These are phyloP conservation scores for Parthenolecanium corni DNA, from an alignment of 2,888 invertebrate species.

Conservation along the genomic window DNA sequence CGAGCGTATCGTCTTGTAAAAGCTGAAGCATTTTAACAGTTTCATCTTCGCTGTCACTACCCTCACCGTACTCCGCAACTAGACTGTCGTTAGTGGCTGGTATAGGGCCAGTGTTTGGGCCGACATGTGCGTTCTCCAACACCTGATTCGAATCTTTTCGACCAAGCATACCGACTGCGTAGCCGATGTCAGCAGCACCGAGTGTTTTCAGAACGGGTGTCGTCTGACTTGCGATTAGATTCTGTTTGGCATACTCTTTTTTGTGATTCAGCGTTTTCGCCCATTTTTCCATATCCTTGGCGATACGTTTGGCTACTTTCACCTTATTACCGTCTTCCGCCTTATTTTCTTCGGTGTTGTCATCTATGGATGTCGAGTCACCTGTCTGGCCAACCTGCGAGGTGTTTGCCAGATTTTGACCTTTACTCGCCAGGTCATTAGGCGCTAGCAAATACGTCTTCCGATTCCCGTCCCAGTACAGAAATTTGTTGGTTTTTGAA, in stretches of 20 bases:
- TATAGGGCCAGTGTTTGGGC: constrained; percentile 26
- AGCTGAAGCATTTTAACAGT: constrained; percentile 46
- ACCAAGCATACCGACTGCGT: constrained; percentile 62
- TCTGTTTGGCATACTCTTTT: constrained; percentile 53
- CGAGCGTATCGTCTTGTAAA: constrained; percentile 44
- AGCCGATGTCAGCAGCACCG: constrained; percentile 69
- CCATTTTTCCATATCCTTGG: constrained; percentile 91
- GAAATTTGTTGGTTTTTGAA: constrained; percentile 74
- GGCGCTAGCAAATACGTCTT: constrained; percentile 40
- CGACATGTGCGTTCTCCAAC: constrained; percentile 18
- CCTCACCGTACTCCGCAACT: constrained; percentile 68
- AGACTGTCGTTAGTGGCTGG: constrained; percentile 37
- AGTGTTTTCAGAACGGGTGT: constrained; percentile 42
- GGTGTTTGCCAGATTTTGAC: constrained; percentile 34
- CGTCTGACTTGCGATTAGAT: constrained; percentile 36
- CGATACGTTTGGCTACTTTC: constrained; percentile 93
- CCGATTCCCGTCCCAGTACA: constrained; percentile 79
- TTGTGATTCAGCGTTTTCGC: constrained; percentile 94
- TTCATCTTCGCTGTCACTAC: constrained; percentile 49
- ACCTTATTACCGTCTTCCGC: constrained; percentile 75
- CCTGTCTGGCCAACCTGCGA: constrained; percentile 34
- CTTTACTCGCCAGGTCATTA: background rate
- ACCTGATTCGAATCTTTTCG: constrained; percentile 42
- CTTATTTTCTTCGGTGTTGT: constrained; percentile 47
- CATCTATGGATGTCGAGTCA: constrained; percentile 38